A percentile compares a stretch with the other conserved stretches of the same genome.
These are phyloP conservation scores for Apotomis capreana DNA, from an alignment of 2,888 invertebrate species.

Conservation along the genomic window DNA sequence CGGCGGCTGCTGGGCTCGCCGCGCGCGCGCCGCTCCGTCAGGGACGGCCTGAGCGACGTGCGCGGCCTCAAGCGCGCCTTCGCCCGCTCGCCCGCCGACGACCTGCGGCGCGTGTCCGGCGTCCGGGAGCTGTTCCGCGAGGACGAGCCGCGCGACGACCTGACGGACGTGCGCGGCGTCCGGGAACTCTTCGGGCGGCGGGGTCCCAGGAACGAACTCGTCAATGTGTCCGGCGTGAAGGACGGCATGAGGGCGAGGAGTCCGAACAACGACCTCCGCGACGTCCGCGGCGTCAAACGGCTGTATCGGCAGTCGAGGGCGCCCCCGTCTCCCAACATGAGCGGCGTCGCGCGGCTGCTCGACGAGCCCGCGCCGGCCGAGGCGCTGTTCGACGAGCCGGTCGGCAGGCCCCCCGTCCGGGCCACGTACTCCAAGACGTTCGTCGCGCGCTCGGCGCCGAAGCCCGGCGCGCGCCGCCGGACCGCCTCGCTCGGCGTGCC, in stretches of 20 bases:
- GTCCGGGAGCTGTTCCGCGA: constrained; percentile 56
- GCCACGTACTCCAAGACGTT: constrained; percentile 67
- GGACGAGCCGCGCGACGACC: constrained; percentile 59
- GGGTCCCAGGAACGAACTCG: constrained; percentile 62
- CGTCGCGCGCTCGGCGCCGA: constrained; percentile 35
- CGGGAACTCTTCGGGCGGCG: constrained; percentile 57
- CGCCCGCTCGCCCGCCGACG: constrained; percentile 51
- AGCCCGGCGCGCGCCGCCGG: constrained; percentile 8
- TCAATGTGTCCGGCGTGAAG: constrained; percentile 69
- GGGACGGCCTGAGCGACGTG: constrained; percentile 69
- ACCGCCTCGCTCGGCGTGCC: constrained; percentile 57
- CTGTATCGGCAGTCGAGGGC: constrained; percentile 53
- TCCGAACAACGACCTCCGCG: constrained; percentile 63
- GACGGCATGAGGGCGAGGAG: constrained; percentile 52
- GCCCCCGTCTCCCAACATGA: constrained; percentile 57
- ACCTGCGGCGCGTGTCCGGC: constrained; percentile 50
- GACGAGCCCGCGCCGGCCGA: constrained; percentile 55
- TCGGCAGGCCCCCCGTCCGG: constrained; percentile 60
- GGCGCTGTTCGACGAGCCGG: constrained; percentile 58
- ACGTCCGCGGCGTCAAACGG: constrained; percentile 63
- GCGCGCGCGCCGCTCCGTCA: constrained; percentile 57
- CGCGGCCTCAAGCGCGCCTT: constrained; percentile 66
- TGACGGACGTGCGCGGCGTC: constrained; percentile 69
- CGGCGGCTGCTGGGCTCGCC: constrained; percentile 51
- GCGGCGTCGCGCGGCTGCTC: constrained; percentile 69